Evolutionary conservation across 2,797 vertebrate species (phyloP).

Genomic region (Discoglossus pictus): DNA sequence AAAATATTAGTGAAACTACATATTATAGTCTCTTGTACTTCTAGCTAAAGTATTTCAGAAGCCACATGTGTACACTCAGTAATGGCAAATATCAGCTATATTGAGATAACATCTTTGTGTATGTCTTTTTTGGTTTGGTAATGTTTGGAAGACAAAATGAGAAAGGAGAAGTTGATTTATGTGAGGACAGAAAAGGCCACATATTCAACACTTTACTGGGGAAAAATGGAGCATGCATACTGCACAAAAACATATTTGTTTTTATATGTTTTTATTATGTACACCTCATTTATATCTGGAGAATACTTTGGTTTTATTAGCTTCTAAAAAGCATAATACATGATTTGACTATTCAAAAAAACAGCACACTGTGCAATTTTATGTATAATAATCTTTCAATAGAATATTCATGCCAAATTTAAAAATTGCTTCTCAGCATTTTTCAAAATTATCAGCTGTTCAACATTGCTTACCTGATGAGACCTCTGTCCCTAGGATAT

Average conservation of each 20-base stretch:
- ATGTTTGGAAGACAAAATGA: no score
- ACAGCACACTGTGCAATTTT: not conserved
- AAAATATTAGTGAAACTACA: not conserved
- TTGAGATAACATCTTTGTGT: no score
- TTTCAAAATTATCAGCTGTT: not conserved
- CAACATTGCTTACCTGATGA: not conserved
- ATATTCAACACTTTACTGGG: slow-evolving; percentile 45
- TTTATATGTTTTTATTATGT: slow-evolving; percentile 45
- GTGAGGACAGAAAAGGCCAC: no score
- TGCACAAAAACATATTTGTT: slow-evolving; percentile 48
- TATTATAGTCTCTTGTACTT: no score
- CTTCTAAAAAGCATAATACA: not conserved
- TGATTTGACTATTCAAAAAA: no score
- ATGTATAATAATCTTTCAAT: not conserved
- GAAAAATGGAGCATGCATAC: slow-evolving; percentile 70
- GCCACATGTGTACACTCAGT: no score
- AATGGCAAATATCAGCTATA: no score
- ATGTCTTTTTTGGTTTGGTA: no score
- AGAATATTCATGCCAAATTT: not conserved
- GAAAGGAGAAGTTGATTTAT: no score
- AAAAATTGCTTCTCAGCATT: slow-evolving; percentile 24
- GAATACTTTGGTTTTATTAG: slow-evolving; percentile 28
- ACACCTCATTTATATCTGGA: slow-evolving; percentile 70
- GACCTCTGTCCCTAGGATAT: not conserved
- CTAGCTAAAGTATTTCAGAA: no score